phyloP scores from a whole-genome alignment of 2,888 invertebrate species.

The Sphaerophoria rueppellii region DNA sequence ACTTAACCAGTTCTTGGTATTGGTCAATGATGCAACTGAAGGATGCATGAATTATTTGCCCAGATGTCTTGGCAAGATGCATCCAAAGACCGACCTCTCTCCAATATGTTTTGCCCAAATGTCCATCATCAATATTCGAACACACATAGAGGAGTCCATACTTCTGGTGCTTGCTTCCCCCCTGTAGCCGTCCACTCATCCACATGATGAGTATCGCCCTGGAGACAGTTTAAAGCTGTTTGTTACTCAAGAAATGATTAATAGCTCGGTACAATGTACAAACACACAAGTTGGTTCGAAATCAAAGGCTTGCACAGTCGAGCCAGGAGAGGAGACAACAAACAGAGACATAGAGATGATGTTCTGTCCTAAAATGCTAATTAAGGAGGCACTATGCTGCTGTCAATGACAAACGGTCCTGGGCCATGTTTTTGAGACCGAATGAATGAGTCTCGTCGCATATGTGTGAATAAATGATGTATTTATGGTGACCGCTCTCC shows the following conservation, averaged over 20 bases:
- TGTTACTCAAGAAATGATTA: conserved; percentile 71
- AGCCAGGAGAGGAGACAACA: conserved; percentile 4
- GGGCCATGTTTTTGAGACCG: conserved; percentile 52
- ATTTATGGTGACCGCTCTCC: background rate
- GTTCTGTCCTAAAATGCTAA: conserved; percentile 72
- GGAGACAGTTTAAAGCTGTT: conserved; percentile 71
- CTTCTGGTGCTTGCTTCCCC: background rate
- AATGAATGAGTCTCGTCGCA: conserved; percentile 62
- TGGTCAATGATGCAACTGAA: conserved; percentile 64
- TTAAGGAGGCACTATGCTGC: conserved; percentile 65
- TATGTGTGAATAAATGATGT: conserved; percentile 56
- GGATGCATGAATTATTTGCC: conserved; percentile 69
- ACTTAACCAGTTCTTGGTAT: conserved; percentile 25
- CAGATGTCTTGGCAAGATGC: conserved; percentile 57
- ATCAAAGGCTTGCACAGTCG: conserved; percentile 56
- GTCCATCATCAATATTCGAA: conserved; percentile 45
- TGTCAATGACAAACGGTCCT: conserved; percentile 71
- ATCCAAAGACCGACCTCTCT: conserved; percentile 31
- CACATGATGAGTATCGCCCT: conserved; percentile 36
- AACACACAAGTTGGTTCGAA: conserved; percentile 35
- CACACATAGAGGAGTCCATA: background rate
- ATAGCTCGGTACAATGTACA: conserved; percentile 65
- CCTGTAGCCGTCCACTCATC: conserved; percentile 1
- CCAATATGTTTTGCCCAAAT: conserved; percentile 64
- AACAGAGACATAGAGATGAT: conserved; percentile 42